Evolutionary conservation across 2,797 vertebrate species (phyloP).

Genomic region (Sitta carolinensis): DNA sequence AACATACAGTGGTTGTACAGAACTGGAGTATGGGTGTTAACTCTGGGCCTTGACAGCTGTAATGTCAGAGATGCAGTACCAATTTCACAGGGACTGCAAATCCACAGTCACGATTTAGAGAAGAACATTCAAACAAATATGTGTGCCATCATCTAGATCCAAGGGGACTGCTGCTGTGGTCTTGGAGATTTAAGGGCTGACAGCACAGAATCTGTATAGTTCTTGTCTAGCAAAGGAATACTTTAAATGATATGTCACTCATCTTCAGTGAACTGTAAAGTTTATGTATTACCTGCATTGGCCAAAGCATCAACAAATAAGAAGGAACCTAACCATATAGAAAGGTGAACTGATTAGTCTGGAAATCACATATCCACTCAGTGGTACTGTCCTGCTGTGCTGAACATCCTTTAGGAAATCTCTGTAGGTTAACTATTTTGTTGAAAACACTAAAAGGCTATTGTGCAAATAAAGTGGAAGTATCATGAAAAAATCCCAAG

Average conservation of each 20-base stretch:
- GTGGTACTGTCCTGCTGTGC: background rate
- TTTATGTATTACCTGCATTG: background rate
- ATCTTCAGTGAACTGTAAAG: background rate
- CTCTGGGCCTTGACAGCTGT: background rate
- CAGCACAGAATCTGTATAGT: background rate
- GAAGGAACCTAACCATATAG: background rate
- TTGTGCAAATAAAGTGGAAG: background rate
- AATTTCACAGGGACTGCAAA: background rate
- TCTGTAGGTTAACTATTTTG: background rate
- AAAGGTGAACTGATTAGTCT: background rate
- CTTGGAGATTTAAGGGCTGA: slow-evolving; percentile 37
- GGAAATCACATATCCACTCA: background rate
- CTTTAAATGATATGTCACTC: slow-evolving; percentile 37
- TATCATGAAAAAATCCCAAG: rapidly evolving
- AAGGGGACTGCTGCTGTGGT: background rate
- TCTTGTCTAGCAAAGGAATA: background rate
- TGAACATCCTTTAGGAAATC: background rate
- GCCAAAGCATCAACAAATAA: background rate
- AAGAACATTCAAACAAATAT: slow-evolving; percentile 10
- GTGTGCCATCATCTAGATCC: background rate
- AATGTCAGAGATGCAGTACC: background rate
- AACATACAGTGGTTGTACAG: rapidly evolving
- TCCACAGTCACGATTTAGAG: background rate
- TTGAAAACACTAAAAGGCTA: background rate
- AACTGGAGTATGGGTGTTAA: background rate